phyloP scores from a whole-genome alignment of 1,140 invertebrate genomes.

The Temnothorax nylanderi region DNA sequence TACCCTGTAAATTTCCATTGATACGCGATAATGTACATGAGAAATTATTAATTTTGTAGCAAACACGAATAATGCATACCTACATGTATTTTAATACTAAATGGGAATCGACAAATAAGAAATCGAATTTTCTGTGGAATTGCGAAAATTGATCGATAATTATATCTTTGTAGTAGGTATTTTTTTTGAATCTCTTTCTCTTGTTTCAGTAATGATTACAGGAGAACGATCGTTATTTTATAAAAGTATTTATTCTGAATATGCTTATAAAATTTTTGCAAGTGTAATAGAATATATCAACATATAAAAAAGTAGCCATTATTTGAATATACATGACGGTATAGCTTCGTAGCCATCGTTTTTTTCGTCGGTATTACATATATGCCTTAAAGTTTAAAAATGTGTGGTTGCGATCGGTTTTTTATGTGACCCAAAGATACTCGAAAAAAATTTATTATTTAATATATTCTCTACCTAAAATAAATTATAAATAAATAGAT shows the following conservation, averaged over 20 bases:
- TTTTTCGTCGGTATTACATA: conserved; percentile 39
- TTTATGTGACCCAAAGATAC: conserved; percentile 31
- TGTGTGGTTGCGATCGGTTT: conserved; percentile 50
- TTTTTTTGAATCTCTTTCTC: background rate
- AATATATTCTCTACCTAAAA: conserved; percentile 85
- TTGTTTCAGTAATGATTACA: conserved; percentile 57
- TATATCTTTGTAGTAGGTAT: conserved; percentile 16
- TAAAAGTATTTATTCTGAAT: conserved; percentile 78
- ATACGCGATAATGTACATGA: conserved; percentile 24
- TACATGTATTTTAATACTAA: conserved; percentile 5
- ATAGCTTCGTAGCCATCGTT: conserved; percentile 49
- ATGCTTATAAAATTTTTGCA: conserved; percentile 77
- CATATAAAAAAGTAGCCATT: conserved; percentile 66
- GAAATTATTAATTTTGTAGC: conserved; percentile 32
- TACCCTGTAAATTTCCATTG: conserved; percentile 57
- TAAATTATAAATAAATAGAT: conserved; percentile 86
- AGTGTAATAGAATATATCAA: conserved; percentile 70
- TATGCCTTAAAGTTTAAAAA: conserved; percentile 53
- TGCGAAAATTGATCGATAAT: background rate
- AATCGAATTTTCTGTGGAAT: background rate
- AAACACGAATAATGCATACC: conserved; percentile 1
- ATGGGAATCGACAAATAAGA: background rate
- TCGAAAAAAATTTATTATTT: conserved; percentile 79
- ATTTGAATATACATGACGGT: conserved; percentile 63
- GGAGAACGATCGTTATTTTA: conserved; percentile 66